Evolutionary conservation across 2,888 invertebrate species (phyloP).

Genomic region (Drosophila hamatofila): DNA sequence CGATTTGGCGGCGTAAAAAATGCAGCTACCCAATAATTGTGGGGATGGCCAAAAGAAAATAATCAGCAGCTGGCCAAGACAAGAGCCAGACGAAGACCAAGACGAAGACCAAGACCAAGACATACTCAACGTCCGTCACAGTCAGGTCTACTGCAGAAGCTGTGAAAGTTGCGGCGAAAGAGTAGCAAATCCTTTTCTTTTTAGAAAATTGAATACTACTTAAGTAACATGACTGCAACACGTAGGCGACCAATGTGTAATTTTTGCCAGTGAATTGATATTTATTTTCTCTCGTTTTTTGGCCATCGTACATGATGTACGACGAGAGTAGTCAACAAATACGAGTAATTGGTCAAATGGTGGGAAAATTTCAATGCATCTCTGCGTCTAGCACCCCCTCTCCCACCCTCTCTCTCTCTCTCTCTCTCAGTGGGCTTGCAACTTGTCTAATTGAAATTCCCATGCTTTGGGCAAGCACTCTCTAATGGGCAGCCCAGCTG

Average conservation of each 20-base stretch:
- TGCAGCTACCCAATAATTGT: conserved; percentile 76
- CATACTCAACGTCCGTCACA: background rate
- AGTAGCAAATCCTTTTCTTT: conserved; percentile 61
- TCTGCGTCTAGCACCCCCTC: background rate
- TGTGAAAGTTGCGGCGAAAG: conserved; percentile 75
- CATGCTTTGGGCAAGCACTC: conserved; percentile 55
- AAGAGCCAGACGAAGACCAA: conserved; percentile 1
- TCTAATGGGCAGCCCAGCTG: conserved; percentile 76
- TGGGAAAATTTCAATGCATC: conserved; percentile 68
- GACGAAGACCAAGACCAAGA: background rate
- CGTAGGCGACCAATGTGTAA: conserved; percentile 78
- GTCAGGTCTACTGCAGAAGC: conserved; percentile 75
- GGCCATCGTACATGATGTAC: conserved; percentile 34
- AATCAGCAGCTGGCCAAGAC: conserved; percentile 33
- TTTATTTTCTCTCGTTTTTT: conserved; percentile 23
- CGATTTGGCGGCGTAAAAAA: conserved; percentile 77
- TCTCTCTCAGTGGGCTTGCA: background rate
- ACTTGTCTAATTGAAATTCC: conserved; percentile 78
- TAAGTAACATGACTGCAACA: conserved; percentile 46
- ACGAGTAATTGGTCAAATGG: conserved; percentile 64
- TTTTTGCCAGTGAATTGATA: conserved; percentile 38
- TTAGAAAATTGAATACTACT: conserved; percentile 67
- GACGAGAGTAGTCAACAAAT: conserved; percentile 23
- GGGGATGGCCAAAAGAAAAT: conserved; percentile 36
- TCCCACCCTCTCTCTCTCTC: background rate